phyloP scores from a whole-genome alignment of 2,113 vertebrate genomes.

The Crocuta crocuta region DNA sequence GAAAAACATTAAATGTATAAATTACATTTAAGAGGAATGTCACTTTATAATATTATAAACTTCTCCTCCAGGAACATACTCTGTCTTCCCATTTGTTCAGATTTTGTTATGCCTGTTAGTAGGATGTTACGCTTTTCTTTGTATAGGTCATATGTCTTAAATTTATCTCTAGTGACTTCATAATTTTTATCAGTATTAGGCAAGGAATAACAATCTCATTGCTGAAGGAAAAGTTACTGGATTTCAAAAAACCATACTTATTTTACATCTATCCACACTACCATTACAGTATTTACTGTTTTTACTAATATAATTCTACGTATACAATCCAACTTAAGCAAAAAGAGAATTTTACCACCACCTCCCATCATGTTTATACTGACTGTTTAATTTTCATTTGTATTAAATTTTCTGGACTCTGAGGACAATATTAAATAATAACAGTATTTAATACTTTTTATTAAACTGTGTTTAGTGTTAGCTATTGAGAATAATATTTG shows the following conservation, averaged over 20 bases:
- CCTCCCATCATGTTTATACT: not conserved
- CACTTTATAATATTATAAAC: not conserved
- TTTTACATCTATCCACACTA: not conserved
- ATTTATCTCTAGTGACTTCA: not conserved
- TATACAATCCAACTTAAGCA: not conserved
- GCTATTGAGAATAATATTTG: not conserved
- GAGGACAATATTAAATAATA: not conserved
- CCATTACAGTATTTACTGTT: not conserved
- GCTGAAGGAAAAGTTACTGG: not conserved
- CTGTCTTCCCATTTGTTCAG: not conserved
- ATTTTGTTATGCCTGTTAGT: not conserved
- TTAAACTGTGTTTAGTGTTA: not conserved
- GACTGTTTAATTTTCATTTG: not conserved
- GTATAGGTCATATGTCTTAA: not conserved
- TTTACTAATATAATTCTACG: not conserved
- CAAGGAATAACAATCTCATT: not conserved
- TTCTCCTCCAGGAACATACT: not conserved
- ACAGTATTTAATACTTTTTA: not conserved
- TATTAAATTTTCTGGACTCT: not conserved
- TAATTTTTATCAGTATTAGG: not conserved
- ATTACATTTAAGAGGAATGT: not conserved
- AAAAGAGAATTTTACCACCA: not conserved
- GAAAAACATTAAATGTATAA: not conserved
- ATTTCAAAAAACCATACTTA: not conserved
- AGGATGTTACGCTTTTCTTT: not conserved